These are phyloP conservation scores for Drosophila atripex DNA, from an alignment of 2,888 invertebrate species.

Conservation along the genomic window DNA sequence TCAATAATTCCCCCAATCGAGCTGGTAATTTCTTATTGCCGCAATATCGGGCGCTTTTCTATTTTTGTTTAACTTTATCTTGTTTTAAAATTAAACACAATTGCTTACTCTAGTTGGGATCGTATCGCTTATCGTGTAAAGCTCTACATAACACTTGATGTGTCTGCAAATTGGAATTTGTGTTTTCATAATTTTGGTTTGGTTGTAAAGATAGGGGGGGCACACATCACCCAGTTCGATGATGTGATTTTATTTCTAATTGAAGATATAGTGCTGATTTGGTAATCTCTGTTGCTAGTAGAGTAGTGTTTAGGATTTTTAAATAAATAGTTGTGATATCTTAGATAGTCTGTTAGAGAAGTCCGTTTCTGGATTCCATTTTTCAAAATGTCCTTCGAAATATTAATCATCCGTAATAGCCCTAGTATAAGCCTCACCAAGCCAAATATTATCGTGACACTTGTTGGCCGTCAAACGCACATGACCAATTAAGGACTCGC, in stretches of 20 bases:
- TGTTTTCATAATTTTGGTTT: slow-evolving; percentile 57
- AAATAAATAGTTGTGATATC: slow-evolving; percentile 1
- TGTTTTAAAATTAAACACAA: slow-evolving; percentile 70
- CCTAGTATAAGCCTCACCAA: neutral
- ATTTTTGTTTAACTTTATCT: slow-evolving; percentile 54
- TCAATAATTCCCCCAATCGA: slow-evolving; percentile 59
- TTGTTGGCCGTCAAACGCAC: slow-evolving; percentile 37
- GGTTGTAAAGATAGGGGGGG: slow-evolving; percentile 37
- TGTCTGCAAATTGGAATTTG: slow-evolving; percentile 46
- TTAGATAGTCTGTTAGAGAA: neutral
- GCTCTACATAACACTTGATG: slow-evolving; percentile 32
- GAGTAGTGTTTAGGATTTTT: too few relatives aligned
- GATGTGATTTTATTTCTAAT: slow-evolving; percentile 26
- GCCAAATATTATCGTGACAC: slow-evolving; percentile 6
- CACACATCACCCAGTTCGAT: slow-evolving; percentile 16
- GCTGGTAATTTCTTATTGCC: slow-evolving; percentile 53
- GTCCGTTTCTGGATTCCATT: too few relatives aligned
- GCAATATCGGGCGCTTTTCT: slow-evolving; percentile 36
- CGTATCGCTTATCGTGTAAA: slow-evolving; percentile 33
- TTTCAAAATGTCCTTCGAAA: too few relatives aligned
- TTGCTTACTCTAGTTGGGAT: slow-evolving; percentile 40
- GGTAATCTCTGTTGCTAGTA: slow-evolving; percentile 6
- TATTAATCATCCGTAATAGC: neutral
- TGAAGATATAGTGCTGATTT: slow-evolving; percentile 21
- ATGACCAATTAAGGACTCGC: slow-evolving; percentile 41